Percentiles rank a stretch among this genome's conserved stretches.
phyloP scores from a whole-genome alignment of 2,797 vertebrate genomes.

The Siniperca scherzeri region DNA sequence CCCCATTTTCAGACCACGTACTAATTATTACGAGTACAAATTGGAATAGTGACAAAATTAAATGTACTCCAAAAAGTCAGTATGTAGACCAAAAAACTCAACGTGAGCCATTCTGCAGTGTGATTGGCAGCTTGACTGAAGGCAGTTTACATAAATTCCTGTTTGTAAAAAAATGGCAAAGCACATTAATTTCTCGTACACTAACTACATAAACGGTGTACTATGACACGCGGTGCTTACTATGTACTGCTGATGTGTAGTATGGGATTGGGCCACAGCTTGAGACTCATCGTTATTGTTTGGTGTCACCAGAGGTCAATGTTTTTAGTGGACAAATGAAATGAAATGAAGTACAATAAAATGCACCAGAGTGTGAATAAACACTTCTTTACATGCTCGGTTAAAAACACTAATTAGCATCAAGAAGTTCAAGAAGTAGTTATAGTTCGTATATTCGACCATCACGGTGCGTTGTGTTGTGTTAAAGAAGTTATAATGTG shows the following conservation, averaged over 20 bases:
- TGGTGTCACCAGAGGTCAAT: background rate
- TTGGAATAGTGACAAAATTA: too few relatives aligned
- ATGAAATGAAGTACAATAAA: background rate
- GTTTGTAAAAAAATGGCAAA: too few relatives aligned
- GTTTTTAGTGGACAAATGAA: background rate
- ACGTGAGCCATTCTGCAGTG: too few relatives aligned
- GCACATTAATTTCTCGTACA: too few relatives aligned
- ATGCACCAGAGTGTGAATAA: background rate
- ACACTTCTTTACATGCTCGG: background rate
- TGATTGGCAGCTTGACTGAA: too few relatives aligned
- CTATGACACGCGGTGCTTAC: background rate
- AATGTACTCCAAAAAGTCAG: too few relatives aligned
- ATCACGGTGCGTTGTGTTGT: background rate
- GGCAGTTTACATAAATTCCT: too few relatives aligned
- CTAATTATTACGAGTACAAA: too few relatives aligned
- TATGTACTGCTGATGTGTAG: background rate
- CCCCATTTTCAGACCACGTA: too few relatives aligned
- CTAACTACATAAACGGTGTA: too few relatives aligned
- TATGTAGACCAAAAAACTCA: too few relatives aligned
- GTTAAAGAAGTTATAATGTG: slow-evolving; percentile 17
- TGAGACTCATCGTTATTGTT: background rate
- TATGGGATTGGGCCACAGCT: background rate
- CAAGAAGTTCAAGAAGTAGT: background rate
- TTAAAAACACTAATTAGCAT: slow-evolving; percentile 20
- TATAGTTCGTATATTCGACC: background rate